These are phyloP conservation scores for Gasterosteus aculeatus DNA, from an alignment of 2,113 vertebrate genomes.

Conservation along the genomic window DNA sequence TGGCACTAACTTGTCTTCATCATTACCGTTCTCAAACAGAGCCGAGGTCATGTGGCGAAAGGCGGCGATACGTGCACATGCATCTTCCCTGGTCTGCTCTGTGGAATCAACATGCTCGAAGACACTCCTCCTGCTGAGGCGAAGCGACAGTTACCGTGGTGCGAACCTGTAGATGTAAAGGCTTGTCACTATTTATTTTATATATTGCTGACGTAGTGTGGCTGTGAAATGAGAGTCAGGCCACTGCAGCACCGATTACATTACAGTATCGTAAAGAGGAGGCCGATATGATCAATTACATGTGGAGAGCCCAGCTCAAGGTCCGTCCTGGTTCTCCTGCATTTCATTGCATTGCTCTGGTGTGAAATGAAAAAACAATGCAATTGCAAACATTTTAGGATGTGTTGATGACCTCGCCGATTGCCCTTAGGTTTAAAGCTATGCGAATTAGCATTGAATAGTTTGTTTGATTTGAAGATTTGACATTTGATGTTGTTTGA, in stretches of 20 bases:
- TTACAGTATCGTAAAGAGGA: not conserved
- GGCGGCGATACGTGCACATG: not conserved
- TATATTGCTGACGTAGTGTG: not conserved
- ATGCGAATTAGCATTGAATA: too few species aligned
- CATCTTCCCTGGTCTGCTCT: conserved; percentile 1
- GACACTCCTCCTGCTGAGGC: not conserved
- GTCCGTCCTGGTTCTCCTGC: not conserved
- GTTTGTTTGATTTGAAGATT: too few species aligned
- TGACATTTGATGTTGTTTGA: too few species aligned
- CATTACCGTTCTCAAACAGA: conserved; percentile 34
- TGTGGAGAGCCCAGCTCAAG: not conserved
- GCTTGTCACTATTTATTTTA: not conserved
- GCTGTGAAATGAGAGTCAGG: not conserved
- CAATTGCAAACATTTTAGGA: not conserved
- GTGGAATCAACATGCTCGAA: not conserved
- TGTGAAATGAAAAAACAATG: not conserved
- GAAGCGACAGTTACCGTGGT: not conserved
- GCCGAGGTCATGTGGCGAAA: not conserved
- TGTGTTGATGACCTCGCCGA: too few species aligned
- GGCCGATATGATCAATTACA: not conserved
- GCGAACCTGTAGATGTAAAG: not conserved
- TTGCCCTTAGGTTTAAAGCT: too few species aligned
- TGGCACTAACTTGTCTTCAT: conserved; percentile 37
- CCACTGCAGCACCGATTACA: not conserved
- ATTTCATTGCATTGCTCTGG: too few species aligned